These are phyloP conservation scores for Diglossa cyanea DNA, from an alignment of 2,797 vertebrate species.

Conservation along the genomic window DNA sequence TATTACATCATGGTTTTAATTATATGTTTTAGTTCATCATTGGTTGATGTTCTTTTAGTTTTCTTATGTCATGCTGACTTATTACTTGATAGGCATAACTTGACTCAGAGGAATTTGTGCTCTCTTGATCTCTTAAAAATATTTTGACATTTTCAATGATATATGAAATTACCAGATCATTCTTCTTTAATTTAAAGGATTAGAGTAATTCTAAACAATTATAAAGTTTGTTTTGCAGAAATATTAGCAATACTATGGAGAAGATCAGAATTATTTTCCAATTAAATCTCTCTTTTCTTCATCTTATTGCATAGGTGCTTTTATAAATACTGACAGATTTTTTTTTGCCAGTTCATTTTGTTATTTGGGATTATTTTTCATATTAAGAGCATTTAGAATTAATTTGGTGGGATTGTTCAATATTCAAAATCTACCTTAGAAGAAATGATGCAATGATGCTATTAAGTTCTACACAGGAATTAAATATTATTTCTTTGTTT, in stretches of 20 bases:
- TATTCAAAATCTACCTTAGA: background rate
- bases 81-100: background rate
- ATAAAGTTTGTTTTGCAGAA: background rate
- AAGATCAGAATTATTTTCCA: background rate
- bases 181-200: background rate
- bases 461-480: fast-evolving
- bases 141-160: background rate
- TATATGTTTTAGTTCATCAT: background rate
- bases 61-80: background rate
- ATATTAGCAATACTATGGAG: background rate
- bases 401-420: background rate
- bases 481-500: background rate
- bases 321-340: background rate
- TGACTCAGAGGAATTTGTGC: background rate
- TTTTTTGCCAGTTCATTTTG: background rate
- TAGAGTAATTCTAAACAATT: background rate
- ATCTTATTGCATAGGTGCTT: background rate
- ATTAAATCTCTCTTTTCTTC: background rate
- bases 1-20: background rate
- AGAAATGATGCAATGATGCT: background rate
- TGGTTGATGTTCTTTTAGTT: background rate
- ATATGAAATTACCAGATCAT: background rate
- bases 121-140: background rate
- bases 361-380: background rate
- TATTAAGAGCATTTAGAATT: background rate